These are phyloP conservation scores for Menidia menidia DNA, from an alignment of 2,797 vertebrate genomes.

Conservation along the genomic window DNA sequence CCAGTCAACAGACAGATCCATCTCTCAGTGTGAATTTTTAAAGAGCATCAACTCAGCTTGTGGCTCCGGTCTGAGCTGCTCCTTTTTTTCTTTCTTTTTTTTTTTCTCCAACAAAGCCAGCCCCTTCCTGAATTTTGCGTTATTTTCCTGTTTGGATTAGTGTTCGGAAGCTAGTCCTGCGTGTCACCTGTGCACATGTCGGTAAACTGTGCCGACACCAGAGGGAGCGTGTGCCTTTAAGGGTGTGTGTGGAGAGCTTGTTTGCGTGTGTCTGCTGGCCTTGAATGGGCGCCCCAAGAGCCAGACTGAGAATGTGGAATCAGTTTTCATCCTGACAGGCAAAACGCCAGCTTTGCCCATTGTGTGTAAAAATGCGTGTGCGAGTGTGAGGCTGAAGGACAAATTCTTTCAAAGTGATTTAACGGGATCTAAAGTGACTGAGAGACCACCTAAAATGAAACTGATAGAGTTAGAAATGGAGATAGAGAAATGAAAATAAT, in stretches of 20 bases:
- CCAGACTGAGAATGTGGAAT: conserved; percentile 58
- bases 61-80: neutral
- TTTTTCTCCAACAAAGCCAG: neutral
- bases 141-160: neutral
- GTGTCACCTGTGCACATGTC: neutral
- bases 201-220: neutral
- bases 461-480: neutral
- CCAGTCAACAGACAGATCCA: neutral
- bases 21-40: neutral
- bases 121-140: neutral
- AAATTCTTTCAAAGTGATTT: conserved; percentile 29
- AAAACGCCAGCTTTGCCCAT: conserved; percentile 30
- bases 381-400: conserved; percentile 41
- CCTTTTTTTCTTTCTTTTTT: too few species aligned
- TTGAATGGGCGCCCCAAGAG: conserved; percentile 30
- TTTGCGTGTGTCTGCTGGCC: conserved; percentile 31
- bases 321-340: conserved; percentile 58
- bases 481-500: neutral
- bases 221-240: conserved; percentile 3
- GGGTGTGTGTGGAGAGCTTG: neutral
- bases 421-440: neutral
- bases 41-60: neutral
- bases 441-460: conserved; percentile 29
- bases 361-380: conserved; percentile 12
- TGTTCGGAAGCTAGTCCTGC: neutral